Base-by-base conservation (phyloP, 2,113 vertebrate genomes). In the Leptodactylus fuscus region DNA sequence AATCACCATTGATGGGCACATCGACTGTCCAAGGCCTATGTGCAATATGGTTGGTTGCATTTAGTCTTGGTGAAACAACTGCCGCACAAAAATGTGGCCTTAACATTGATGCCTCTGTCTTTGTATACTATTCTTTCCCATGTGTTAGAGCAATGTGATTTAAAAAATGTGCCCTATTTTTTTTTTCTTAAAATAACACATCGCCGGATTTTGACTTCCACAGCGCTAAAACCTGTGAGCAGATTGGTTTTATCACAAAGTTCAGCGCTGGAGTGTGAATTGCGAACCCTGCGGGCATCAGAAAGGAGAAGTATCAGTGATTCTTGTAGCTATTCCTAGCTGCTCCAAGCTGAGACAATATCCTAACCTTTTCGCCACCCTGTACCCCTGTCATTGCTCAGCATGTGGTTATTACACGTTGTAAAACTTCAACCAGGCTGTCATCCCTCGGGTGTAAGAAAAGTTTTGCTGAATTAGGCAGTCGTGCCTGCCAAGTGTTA, bases 311-410 rank as follows among this genome's bases (percentile, higher is more conserved):
- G 44, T 55, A 70, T 36, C 53, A 34, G 58, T 18, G 27, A 51
- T 34, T 67, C 27, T 69, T 41, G 36, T 18, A 48, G 27, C 70
- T 49, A 69, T 49, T 34, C 20, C 22, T 34, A 27, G 20, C 27
- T 22, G 20, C 22, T 85, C 58, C 58, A 53, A 41, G 58, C 44
- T 27, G 44, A 65, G 60, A 22, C 74, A 51, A 69, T 32, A 62
- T 48, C 65, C 60, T 67, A 85, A 77, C 53, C 71, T 83, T 83
- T 60, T 53, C 55, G 38, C 69, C 69, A 83, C 81, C 81, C 49
- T 55, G 20, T 44, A 44, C 34, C 13, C 53, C 20, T 80, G 55
- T 41, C 58, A 69, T 46, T 69, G 32, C 38, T 46, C 80, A 75
- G 51, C 70, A 60, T 51, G 46, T 22, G 67, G 81, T 83, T 73